A percentile compares a stretch with the other conserved stretches of the same genome.
Conservation (phyloP, 2,888 invertebrate species). For the Cephus rjabovi region DNA sequence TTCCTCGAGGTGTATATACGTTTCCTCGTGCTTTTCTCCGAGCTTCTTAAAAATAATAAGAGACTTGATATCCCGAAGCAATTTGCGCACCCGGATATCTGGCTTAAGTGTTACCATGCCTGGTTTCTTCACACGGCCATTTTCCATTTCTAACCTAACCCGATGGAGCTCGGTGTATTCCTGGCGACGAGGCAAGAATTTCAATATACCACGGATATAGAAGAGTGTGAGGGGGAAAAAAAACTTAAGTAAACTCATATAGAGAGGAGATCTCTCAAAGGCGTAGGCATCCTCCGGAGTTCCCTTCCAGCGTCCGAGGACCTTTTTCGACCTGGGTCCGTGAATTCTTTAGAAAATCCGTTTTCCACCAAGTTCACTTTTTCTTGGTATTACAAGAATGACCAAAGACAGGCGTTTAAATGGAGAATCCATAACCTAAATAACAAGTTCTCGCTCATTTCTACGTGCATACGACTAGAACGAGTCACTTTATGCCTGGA, state of each 20-base stretch:
- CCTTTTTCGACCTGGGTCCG: neutral
- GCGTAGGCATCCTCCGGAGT: neutral
- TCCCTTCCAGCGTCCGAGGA: neutral
- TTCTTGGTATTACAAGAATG: neutral
- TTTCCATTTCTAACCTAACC: neutral
- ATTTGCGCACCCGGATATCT: neutral
- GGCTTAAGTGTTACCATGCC: neutral
- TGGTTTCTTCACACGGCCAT: neutral
- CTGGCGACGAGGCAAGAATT: slow-evolving; percentile 3
- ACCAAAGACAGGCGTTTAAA: neutral
- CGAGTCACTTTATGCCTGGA: neutral
- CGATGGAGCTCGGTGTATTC: neutral
- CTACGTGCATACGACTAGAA: neutral
- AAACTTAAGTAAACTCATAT: slow-evolving; percentile 1
- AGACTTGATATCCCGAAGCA: neutral
- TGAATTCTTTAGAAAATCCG: neutral
- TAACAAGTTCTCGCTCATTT: neutral
- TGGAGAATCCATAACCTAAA: neutral
- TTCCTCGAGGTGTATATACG: neutral
- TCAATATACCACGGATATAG: slow-evolving; percentile 6
- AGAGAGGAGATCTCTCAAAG: neutral
- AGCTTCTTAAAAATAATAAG: neutral
- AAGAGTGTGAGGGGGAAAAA: slow-evolving; percentile 4
- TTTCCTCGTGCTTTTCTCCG: neutral
- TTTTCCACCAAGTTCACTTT: neutral